Conservation (phyloP, 2,888 invertebrate species). For the Zeuzera pyrina region DNA sequence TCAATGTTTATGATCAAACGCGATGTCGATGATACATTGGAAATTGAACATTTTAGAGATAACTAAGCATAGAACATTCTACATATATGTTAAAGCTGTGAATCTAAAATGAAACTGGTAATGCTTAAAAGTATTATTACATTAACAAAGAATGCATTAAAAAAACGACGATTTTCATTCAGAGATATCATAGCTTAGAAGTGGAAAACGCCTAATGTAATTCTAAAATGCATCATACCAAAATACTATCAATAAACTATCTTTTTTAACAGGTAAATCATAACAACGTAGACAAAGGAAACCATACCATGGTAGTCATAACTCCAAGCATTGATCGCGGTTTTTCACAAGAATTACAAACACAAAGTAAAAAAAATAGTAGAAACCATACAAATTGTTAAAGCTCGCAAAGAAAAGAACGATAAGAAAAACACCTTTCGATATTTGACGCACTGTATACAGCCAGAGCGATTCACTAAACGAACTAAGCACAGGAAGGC, state of each 20-base stretch:
- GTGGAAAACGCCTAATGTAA: too few species aligned
- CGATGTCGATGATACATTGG: too few species aligned
- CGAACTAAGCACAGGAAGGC: constrained; percentile 66
- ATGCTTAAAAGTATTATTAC: too few species aligned
- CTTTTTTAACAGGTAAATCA: neutral
- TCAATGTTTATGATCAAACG: too few species aligned
- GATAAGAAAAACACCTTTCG: constrained; percentile 50
- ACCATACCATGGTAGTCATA: constrained; percentile 74
- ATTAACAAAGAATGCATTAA: too few species aligned
- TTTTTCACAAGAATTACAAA: constrained; percentile 57
- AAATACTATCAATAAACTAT: neutral
- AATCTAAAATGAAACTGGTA: too few species aligned
- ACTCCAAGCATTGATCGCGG: constrained; percentile 72
- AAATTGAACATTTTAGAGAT: too few species aligned
- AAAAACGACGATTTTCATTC: too few species aligned
- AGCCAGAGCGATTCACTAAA: constrained; percentile 34
- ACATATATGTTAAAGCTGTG: too few species aligned
- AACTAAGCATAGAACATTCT: too few species aligned
- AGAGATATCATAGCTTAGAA: too few species aligned
- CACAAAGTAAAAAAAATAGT: constrained; percentile 38
- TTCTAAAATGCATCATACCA: constrained; percentile 1
- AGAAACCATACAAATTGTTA: constrained; percentile 36
- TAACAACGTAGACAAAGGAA: constrained; percentile 64
- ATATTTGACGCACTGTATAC: constrained; percentile 44
- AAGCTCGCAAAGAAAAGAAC: constrained; percentile 58